A percentile compares a stretch with the other conserved stretches of the same genome.
These are phyloP conservation scores for Trilocha varians DNA, from an alignment of 2,888 invertebrate genomes.

Conservation along the genomic window DNA sequence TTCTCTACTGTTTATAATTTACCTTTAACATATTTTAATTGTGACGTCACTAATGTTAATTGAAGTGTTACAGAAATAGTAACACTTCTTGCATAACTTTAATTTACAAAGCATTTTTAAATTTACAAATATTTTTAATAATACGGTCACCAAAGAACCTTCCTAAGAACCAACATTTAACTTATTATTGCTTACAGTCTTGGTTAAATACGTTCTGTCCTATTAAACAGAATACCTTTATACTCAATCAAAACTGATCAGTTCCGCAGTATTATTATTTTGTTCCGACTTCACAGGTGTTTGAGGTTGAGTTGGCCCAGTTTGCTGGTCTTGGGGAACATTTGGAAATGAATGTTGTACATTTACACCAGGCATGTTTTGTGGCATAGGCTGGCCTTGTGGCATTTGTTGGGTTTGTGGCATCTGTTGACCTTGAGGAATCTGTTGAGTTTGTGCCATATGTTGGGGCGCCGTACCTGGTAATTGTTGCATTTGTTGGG, in stretches of 20 bases:
- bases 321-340: constrained; percentile 26
- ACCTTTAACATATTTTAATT: too few relatives aligned
- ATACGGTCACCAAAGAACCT: neutral
- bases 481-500: constrained; percentile 18
- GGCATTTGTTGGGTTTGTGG: constrained; percentile 17
- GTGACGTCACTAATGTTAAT: too few relatives aligned
- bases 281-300: constrained; percentile 51
- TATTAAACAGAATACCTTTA: constrained; percentile 30
- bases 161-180: constrained; percentile 18
- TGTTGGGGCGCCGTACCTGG: constrained; percentile 31
- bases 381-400: constrained; percentile 22
- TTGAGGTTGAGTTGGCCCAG: constrained; percentile 29
- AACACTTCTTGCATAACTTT: neutral
- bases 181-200: constrained; percentile 25
- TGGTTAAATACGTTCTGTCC: constrained; percentile 17
- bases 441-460: constrained; percentile 16
- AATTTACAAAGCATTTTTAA: neutral
- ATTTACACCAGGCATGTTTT: constrained; percentile 23
- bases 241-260: constrained; percentile 85
- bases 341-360: constrained; percentile 27
- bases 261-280: constrained; percentile 78
- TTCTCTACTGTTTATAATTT: too few relatives aligned
- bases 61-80: too few relatives aligned
- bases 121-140: constrained; percentile 15
- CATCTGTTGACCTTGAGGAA: constrained; percentile 23